A percentile compares a stretch with the other conserved stretches of the same genome.
Conservation (phyloP, 2,888 invertebrate species). For the Mythimna lalbum region DNA sequence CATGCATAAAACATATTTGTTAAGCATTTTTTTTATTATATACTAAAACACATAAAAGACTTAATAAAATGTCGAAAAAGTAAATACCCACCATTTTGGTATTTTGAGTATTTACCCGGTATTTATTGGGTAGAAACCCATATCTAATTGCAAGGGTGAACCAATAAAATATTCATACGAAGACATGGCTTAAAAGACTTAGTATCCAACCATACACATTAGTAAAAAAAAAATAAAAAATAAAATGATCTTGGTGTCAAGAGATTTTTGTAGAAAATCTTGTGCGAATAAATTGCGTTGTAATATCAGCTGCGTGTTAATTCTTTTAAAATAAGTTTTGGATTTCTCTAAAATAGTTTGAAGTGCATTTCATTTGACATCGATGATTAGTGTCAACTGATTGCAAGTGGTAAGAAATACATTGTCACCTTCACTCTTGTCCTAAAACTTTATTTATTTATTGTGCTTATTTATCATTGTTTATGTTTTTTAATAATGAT, state of each 20-base stretch:
- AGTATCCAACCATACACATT: neutral
- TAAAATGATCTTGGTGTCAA: slow-evolving; percentile 60
- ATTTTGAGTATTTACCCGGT: no score
- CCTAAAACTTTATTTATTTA: slow-evolving; percentile 71
- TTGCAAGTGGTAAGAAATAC: slow-evolving; percentile 72
- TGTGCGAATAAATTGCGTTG: slow-evolving; percentile 66
- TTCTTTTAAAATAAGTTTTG: slow-evolving; percentile 47
- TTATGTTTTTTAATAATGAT: slow-evolving; percentile 54
- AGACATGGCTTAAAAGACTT: neutral
- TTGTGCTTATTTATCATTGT: slow-evolving; percentile 67
- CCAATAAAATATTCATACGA: neutral
- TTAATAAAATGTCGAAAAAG: no score
- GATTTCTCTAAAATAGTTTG: slow-evolving; percentile 44
- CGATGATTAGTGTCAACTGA: slow-evolving; percentile 72
- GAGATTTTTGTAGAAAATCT: slow-evolving; percentile 61
- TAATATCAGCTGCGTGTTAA: slow-evolving; percentile 49
- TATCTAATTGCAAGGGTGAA: no score
- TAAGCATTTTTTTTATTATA: no score
- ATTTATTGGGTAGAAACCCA: no score
- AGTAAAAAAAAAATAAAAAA: slow-evolving; percentile 3
- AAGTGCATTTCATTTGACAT: slow-evolving; percentile 60
- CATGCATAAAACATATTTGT: no score
- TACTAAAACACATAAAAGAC: no score
- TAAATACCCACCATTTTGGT: no score
- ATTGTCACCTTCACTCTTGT: slow-evolving; percentile 79